Percentiles rank a stretch among this genome's conserved stretches.
These are phyloP conservation scores for Nipponia nippon DNA, from an alignment of 2,113 vertebrate genomes.

Conservation along the genomic window DNA sequence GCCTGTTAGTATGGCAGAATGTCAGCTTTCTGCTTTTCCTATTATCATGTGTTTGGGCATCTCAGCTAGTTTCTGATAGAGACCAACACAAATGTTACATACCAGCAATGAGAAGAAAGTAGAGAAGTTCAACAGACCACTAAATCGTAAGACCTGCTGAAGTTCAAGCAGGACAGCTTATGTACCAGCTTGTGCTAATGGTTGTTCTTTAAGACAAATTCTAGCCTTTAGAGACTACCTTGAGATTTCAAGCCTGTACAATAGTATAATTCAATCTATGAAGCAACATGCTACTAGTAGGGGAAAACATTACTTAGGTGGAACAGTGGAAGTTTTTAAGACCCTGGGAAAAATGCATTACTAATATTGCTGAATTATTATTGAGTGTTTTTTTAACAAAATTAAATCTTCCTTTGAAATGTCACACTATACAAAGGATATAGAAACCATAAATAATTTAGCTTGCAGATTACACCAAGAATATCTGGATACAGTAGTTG, in stretches of 20 bases:
- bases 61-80: not conserved
- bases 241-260: not conserved
- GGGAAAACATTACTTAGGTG: not conserved
- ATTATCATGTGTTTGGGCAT: not conserved
- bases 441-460: conserved; percentile 10
- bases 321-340: not conserved
- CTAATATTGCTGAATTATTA: not conserved
- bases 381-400: not conserved
- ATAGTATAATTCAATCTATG: not conserved
- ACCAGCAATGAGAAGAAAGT: not conserved
- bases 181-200: not conserved
- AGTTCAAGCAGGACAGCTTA: not conserved
- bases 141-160: not conserved
- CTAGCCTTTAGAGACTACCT: not conserved
- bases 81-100: not conserved
- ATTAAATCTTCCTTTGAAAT: not conserved
- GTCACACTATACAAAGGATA: not conserved
- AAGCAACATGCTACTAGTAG: not conserved
- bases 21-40: not conserved
- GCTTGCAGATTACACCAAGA: not conserved
- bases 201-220: not conserved
- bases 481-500: not conserved
- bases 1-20: not conserved
- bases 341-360: not conserved
- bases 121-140: not conserved